Evolutionary conservation across 2,888 invertebrate species (phyloP).

Genomic region (Unio pictorum): DNA sequence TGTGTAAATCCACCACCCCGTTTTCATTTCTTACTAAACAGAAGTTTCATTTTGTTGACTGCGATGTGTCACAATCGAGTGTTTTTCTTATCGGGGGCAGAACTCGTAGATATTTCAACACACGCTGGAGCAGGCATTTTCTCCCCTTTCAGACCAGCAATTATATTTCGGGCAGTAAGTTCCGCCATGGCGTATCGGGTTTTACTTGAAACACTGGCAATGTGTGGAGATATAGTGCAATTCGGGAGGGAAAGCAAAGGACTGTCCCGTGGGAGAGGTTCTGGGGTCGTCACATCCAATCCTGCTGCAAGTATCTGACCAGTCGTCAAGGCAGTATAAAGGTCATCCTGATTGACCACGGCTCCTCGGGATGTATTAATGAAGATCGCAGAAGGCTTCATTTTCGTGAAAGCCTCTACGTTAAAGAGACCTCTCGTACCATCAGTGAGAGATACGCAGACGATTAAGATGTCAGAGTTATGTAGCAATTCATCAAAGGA

Average conservation of each 20-base stretch:
- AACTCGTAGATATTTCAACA: no score
- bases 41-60: no score
- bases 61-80: no score
- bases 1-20: no score
- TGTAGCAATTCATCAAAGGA: conserved; percentile 81
- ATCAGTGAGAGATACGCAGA: conserved; percentile 83
- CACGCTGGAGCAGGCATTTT: conserved; percentile 75
- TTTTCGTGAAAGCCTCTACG: conserved; percentile 82
- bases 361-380: conserved; percentile 85
- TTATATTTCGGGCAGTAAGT: conserved; percentile 84
- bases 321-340: conserved; percentile 81
- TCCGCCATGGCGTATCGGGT: conserved; percentile 85
- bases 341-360: conserved; percentile 81
- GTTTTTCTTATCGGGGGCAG: no score
- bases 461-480: conserved; percentile 89
- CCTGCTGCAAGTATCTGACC: conserved; percentile 86
- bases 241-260: conserved; percentile 84
- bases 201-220: conserved; percentile 86
- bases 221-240: conserved; percentile 87
- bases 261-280: conserved; percentile 86
- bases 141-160: conserved; percentile 82
- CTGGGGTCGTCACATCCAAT: conserved; percentile 91
- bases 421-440: conserved; percentile 83
- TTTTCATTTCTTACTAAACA: no score
- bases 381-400: conserved; percentile 89